Conservation (phyloP, 2,797 vertebrate species). For the Sternotherus odoratus region DNA sequence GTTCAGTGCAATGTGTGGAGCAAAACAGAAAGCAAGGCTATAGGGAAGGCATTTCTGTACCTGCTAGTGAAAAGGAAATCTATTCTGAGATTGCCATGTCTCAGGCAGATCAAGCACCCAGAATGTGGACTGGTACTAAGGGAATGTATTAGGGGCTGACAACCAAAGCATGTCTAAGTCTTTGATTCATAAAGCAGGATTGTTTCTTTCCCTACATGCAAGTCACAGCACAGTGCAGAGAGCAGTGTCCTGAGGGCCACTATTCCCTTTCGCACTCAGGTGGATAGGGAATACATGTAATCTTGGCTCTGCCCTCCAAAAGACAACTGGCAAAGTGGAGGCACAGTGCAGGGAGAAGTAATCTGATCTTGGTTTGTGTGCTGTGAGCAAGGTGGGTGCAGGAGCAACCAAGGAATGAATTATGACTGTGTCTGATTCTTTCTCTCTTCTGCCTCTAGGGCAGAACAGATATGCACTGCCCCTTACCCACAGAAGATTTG, state of each 20-base stretch:
- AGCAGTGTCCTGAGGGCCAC: background rate
- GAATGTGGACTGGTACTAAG: rapidly evolving
- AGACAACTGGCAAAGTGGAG: background rate
- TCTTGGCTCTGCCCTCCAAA: background rate
- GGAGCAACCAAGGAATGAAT: background rate
- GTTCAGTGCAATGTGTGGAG: rapidly evolving
- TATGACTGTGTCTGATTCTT: background rate
- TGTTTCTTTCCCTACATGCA: background rate
- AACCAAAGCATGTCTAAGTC: background rate
- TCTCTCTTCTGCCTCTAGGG: background rate
- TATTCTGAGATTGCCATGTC: background rate
- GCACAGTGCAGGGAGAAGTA: background rate
- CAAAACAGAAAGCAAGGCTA: background rate
- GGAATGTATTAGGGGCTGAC: background rate
- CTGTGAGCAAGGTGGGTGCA: background rate
- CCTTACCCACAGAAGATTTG: background rate
- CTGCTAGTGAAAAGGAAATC: background rate
- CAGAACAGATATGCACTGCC: background rate
- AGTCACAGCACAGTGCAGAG: background rate
- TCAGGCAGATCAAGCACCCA: background rate
- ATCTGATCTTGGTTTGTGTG: background rate
- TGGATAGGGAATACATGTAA: background rate
- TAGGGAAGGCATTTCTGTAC: background rate
- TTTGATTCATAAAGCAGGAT: background rate
- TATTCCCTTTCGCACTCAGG: background rate